These are phyloP conservation scores for Drepana falcataria DNA, from an alignment of 2,888 invertebrate species.

Conservation along the genomic window DNA sequence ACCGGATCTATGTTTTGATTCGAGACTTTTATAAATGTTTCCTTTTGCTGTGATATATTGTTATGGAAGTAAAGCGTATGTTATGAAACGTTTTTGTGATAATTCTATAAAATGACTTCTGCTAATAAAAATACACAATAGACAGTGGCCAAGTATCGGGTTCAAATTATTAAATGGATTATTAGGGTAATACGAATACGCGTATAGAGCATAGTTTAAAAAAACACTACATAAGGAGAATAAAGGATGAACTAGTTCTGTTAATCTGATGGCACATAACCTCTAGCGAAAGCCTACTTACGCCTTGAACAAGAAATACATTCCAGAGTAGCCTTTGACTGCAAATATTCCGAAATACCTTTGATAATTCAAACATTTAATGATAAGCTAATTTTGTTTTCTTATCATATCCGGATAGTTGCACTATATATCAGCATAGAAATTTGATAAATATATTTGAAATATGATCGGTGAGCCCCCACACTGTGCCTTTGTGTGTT, in stretches of 20 bases:
- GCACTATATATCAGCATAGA: conserved; percentile 31
- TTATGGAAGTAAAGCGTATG: conserved; percentile 30
- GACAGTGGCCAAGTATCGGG: no score
- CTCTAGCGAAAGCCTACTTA: no score
- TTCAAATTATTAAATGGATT: no score
- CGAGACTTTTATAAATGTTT: conserved; percentile 44
- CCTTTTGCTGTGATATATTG: conserved; percentile 39
- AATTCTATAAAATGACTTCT: conserved; percentile 16
- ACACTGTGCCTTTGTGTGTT: conserved; percentile 32
- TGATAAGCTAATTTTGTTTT: conserved; percentile 1
- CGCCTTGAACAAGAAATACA: no score
- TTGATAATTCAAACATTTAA: neutral
- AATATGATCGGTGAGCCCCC: conserved; percentile 33
- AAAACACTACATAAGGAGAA: no score
- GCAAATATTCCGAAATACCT: no score
- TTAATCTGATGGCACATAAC: no score
- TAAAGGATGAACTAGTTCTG: no score
- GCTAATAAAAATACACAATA: neutral
- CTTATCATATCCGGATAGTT: conserved; percentile 21
- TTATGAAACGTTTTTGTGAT: conserved; percentile 30
- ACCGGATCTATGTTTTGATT: conserved; percentile 39
- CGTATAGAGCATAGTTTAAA: no score
- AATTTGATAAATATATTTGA: conserved; percentile 31
- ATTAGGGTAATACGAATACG: no score
- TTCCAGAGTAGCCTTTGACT: no score